phyloP scores from a whole-genome alignment of 2,113 vertebrate genomes.

The Equus przewalskii region DNA sequence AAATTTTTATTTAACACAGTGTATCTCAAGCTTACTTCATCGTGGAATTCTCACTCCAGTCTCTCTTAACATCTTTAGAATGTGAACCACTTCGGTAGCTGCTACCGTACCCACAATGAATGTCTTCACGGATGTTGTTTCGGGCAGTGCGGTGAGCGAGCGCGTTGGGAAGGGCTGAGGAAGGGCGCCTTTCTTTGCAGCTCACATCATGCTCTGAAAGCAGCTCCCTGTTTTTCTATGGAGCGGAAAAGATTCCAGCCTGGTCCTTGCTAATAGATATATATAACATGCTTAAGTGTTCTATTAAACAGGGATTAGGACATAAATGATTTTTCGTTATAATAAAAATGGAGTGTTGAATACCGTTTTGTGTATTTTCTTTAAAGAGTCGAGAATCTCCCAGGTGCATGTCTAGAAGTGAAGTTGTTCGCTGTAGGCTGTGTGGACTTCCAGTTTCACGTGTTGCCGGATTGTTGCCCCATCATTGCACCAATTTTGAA shows the following conservation, averaged over 20 bases:
- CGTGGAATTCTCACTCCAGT: background rate
- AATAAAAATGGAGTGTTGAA: conserved; percentile 34
- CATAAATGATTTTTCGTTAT: background rate
- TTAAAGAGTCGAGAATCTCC: background rate
- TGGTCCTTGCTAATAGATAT: background rate
- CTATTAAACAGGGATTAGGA: background rate
- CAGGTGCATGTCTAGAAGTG: background rate
- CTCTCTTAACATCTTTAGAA: background rate
- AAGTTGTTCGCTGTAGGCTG: background rate
- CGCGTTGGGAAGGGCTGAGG: background rate
- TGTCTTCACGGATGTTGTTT: background rate
- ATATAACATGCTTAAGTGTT: background rate
- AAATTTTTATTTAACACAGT: background rate
- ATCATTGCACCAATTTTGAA: background rate
- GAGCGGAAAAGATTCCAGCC: background rate
- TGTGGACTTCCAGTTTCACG: background rate
- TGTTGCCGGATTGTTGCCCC: background rate
- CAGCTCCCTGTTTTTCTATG: background rate
- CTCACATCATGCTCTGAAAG: background rate
- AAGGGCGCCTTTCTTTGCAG: background rate
- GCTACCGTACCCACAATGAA: background rate
- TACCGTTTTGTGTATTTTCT: background rate
- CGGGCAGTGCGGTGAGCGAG: background rate
- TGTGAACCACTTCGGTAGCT: background rate
- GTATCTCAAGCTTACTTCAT: background rate